Evolutionary conservation across 2,888 invertebrate genomes (phyloP).

Genomic region (Carcina quercana): DNA sequence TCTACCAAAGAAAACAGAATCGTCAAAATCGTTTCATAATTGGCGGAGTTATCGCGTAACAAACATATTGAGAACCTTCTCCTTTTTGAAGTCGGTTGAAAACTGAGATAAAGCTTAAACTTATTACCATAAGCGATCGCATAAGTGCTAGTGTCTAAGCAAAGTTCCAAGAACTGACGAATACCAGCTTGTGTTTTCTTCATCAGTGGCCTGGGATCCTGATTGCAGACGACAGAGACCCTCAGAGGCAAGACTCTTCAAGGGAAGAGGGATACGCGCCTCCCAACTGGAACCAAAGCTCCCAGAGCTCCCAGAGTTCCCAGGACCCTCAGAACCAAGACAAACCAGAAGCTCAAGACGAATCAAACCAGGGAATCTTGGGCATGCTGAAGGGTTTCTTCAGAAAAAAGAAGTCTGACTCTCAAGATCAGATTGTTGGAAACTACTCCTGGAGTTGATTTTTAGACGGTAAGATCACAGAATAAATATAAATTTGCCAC

Average conservation of each 20-base stretch:
- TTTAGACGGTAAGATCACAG: too few relatives aligned
- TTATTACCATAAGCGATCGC: too few relatives aligned
- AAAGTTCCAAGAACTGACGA: too few relatives aligned
- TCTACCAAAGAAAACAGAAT: too few relatives aligned
- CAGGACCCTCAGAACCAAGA: constrained; percentile 6
- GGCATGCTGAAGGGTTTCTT: constrained; percentile 45
- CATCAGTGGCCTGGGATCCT: constrained; percentile 55
- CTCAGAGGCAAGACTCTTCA: constrained; percentile 6
- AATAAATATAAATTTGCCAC: too few relatives aligned
- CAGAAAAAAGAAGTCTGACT: constrained; percentile 25
- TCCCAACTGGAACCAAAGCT: constrained; percentile 12
- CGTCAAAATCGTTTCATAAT: too few relatives aligned
- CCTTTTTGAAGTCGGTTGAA: too few relatives aligned
- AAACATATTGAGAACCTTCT: too few relatives aligned
- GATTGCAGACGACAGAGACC: constrained; percentile 16
- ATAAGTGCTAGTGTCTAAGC: too few relatives aligned
- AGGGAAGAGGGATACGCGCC: background rate
- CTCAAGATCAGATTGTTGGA: constrained; percentile 29
- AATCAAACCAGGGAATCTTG: constrained; percentile 31
- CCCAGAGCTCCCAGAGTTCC: too few relatives aligned
- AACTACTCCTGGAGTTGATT: background rate
- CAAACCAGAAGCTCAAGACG: constrained; percentile 21
- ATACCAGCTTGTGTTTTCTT: constrained; percentile 68
- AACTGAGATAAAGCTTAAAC: too few relatives aligned
- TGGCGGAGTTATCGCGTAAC: too few relatives aligned